Evolutionary conservation across 2,113 vertebrate species (phyloP).

Genomic region (Syngnathoides biaculeatus): DNA sequence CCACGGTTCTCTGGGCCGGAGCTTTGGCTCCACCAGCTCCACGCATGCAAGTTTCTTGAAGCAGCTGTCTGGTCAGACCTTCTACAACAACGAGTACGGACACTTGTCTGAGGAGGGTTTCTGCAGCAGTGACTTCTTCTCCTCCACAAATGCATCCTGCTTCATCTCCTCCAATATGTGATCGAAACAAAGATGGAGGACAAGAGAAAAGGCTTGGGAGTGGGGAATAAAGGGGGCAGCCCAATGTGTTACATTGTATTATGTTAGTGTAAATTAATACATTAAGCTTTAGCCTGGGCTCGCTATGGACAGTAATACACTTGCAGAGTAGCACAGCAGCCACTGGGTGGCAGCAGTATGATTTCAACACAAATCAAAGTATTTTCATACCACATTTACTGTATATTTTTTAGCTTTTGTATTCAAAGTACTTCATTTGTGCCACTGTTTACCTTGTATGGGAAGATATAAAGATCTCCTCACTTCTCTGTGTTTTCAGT

Average conservation of each 20-base stretch:
- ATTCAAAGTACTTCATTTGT: constrained; percentile 69
- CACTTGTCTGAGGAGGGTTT: constrained; percentile 81
- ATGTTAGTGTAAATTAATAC: constrained; percentile 9
- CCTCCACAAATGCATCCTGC: constrained; percentile 46
- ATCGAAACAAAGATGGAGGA: constrained; percentile 17
- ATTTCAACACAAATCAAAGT: constrained; percentile 35
- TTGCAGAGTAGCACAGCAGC: constrained; percentile 53
- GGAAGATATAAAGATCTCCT: constrained; percentile 67
- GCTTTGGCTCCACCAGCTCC: constrained; percentile 32
- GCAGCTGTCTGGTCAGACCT: constrained; percentile 84
- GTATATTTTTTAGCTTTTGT: constrained; percentile 62
- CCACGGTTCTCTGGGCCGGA: constrained; percentile 59
- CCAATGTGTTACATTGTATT: constrained; percentile 12
- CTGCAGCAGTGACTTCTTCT: constrained; percentile 69
- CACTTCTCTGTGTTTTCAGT: background rate
- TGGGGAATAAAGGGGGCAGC: background rate
- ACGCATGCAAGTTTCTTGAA: constrained; percentile 69
- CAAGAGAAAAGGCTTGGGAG: no score
- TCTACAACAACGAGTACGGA: constrained; percentile 94
- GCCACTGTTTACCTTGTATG: constrained; percentile 54
- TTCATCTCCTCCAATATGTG: constrained; percentile 69
- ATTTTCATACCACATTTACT: constrained; percentile 45
- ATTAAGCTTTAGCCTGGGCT: constrained; percentile 3
- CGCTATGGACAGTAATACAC: constrained; percentile 46
- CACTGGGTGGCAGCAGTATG: constrained; percentile 75